Evolutionary conservation across 2,888 invertebrate species (phyloP).

Genomic region (Trilocha varians): DNA sequence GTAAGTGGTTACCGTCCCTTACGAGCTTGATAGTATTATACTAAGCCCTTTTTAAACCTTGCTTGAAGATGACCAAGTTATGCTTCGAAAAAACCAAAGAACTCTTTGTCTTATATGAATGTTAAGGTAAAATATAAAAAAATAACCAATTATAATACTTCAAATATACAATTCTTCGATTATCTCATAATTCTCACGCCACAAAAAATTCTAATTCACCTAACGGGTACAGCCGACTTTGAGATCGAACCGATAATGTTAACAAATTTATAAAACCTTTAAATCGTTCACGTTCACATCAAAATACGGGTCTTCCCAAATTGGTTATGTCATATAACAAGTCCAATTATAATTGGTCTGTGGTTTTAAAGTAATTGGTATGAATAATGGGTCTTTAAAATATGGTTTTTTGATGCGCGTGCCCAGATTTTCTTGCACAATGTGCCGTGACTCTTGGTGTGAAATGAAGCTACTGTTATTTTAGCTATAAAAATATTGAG

Average conservation of each 20-base stretch:
- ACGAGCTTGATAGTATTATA: no score
- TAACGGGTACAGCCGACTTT: not conserved
- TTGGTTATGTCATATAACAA: no score
- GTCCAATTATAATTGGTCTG: no score
- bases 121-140: not conserved
- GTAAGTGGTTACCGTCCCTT: no score
- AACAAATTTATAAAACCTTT: not conserved
- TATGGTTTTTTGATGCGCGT: not conserved
- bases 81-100: no score
- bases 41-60: no score
- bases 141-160: not conserved
- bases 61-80: no score
- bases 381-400: not conserved
- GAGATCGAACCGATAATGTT: not conserved
- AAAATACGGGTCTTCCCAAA: not conserved
- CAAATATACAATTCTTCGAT: not conserved
- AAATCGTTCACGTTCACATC: not conserved
- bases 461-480: slow-evolving; percentile 5
- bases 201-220: not conserved
- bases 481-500: not conserved
- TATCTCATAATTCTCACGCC: not conserved
- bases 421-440: slow-evolving; percentile 2
- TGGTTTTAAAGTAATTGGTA: no score
- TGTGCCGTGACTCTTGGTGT: slow-evolving; percentile 2
- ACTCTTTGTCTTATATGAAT: no score